Conservation (phyloP, 2,888 invertebrate genomes). For the Encarsia formosa region DNA sequence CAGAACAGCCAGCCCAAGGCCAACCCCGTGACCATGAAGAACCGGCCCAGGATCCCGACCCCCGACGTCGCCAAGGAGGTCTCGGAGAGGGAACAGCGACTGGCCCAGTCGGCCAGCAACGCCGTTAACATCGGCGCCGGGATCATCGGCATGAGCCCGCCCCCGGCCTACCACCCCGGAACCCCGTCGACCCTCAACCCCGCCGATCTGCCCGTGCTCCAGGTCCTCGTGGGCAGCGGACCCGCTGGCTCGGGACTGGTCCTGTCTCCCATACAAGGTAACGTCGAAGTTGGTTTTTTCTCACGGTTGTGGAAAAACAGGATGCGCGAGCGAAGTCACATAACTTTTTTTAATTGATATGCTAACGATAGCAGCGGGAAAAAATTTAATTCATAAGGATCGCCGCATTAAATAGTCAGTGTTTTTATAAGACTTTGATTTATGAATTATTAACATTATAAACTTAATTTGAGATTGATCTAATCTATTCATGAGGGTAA, state of each 20-base stretch:
- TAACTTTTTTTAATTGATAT: too few species aligned
- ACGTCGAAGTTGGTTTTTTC: too few species aligned
- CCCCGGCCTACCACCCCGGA: slow-evolving; percentile 37
- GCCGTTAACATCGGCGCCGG: slow-evolving; percentile 55
- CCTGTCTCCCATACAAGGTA: slow-evolving; percentile 74
- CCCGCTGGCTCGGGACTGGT: slow-evolving; percentile 53
- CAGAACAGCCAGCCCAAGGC: slow-evolving; percentile 73
- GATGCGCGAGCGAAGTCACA: too few species aligned
- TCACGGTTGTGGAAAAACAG: too few species aligned
- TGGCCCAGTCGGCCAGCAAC: slow-evolving; percentile 53
- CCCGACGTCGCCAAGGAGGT: slow-evolving; percentile 83
- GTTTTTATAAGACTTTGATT: too few species aligned
- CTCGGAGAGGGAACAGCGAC: slow-evolving; percentile 66
- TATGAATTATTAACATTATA: too few species aligned
- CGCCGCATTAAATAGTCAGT: too few species aligned
- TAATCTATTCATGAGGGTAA: too few species aligned
- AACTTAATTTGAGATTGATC: too few species aligned
- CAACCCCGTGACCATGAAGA: slow-evolving; percentile 68
- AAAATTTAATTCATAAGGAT: too few species aligned
- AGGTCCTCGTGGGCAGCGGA: slow-evolving; percentile 55
- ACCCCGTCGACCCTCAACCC: slow-evolving; percentile 62
- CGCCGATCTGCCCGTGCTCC: slow-evolving; percentile 48
- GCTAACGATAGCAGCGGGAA: too few species aligned
- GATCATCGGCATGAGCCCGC: slow-evolving; percentile 67
- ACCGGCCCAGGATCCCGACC: slow-evolving; percentile 83